A percentile compares a stretch with the other conserved stretches of the same genome.
phyloP scores from a whole-genome alignment of 2,797 vertebrate species.

The Eospalax fontanierii region DNA sequence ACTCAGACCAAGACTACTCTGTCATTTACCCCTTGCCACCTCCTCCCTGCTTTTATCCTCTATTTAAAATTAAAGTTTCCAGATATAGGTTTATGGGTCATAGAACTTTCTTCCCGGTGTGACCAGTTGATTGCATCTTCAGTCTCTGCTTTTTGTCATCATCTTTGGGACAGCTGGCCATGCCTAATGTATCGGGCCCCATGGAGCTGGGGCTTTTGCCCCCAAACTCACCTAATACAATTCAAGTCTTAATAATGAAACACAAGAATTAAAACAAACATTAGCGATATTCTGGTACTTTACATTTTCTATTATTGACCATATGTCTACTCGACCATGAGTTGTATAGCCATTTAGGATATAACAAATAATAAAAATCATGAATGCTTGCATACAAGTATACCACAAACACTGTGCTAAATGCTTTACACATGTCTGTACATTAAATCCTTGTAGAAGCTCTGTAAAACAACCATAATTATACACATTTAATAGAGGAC shows the following conservation, averaged over 20 bases:
- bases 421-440: background rate
- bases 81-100: background rate
- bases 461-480: background rate
- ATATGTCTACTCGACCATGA: background rate
- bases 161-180: background rate
- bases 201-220: background rate
- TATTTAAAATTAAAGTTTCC: background rate
- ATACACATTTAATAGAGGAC: background rate
- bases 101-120: background rate
- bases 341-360: background rate
- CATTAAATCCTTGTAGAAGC: background rate
- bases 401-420: background rate
- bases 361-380: background rate
- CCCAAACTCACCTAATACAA: background rate
- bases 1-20: no score
- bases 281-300: conserved; percentile 12
- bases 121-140: background rate
- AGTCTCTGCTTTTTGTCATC: background rate
- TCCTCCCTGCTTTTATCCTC: background rate
- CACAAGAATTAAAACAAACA: background rate
- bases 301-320: background rate
- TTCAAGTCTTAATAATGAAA: background rate
- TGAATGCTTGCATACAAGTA: background rate
- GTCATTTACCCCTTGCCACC: background rate
- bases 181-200: background rate